Evolutionary conservation across 2,113 vertebrate species (phyloP).

Genomic region (Mobula birostris): DNA sequence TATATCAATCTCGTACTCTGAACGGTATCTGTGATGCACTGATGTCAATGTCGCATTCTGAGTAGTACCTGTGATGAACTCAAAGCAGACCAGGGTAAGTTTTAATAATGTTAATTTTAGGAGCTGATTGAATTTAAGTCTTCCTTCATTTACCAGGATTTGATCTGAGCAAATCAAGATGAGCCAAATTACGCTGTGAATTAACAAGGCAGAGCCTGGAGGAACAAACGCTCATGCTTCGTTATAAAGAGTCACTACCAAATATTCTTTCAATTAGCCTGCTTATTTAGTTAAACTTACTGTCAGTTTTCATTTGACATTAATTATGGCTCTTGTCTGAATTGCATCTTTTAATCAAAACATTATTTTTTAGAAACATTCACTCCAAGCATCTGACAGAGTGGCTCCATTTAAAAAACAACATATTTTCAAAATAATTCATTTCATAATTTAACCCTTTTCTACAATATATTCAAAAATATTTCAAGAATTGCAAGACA

Average conservation of each 20-base stretch:
- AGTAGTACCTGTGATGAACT: background rate
- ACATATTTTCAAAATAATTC: background rate
- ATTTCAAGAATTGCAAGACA: background rate
- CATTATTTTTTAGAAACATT: background rate
- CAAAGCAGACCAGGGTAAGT: background rate
- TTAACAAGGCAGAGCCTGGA: background rate
- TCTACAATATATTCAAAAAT: background rate
- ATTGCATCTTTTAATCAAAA: slow-evolving; percentile 6
- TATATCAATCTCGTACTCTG: background rate
- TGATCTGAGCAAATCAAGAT: background rate
- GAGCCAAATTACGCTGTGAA: background rate
- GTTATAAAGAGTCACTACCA: background rate
- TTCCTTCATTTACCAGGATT: background rate
- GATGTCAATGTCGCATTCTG: no score
- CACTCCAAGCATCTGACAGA: background rate
- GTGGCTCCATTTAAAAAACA: background rate
- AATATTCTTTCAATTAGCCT: background rate
- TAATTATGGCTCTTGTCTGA: background rate
- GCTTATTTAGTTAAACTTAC: background rate
- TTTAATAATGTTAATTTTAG: background rate
- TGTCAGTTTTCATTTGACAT: slow-evolving; percentile 21
- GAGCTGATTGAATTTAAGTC: background rate
- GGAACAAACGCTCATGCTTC: background rate
- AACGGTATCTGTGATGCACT: background rate
- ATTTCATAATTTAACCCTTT: background rate